Conservation (phyloP, 2,797 vertebrate genomes). For the Podarcis siculus region DNA sequence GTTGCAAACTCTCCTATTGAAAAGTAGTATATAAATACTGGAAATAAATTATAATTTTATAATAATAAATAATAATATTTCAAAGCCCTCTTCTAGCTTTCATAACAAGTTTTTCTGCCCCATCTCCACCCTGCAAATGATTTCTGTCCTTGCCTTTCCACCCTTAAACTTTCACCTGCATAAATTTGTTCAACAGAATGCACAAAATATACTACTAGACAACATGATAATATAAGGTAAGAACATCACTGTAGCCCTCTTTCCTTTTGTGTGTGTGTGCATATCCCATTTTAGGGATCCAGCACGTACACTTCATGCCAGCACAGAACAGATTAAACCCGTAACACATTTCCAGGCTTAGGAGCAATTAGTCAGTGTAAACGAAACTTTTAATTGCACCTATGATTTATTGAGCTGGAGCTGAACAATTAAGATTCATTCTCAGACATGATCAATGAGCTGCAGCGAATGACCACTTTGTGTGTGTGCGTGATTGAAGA, state of each 20-base stretch:
- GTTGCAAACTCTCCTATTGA: too few relatives aligned
- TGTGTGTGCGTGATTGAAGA: slow-evolving; percentile 31
- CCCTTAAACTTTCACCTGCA: neutral
- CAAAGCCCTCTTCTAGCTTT: neutral
- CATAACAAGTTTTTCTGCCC: neutral
- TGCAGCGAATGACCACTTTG: slow-evolving; percentile 26
- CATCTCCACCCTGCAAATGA: neutral
- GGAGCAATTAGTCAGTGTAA: slow-evolving; percentile 63
- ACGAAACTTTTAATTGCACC: slow-evolving; percentile 60
- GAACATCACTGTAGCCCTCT: rapidly evolving
- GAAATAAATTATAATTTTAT: neutral
- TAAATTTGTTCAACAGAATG: neutral
- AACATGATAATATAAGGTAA: neutral
- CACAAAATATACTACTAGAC: rapidly evolving
- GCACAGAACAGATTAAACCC: slow-evolving; percentile 32
- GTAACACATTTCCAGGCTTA: slow-evolving; percentile 24
- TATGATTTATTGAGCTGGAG: slow-evolving; percentile 58
- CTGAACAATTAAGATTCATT: slow-evolving; percentile 54
- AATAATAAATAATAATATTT: neutral
- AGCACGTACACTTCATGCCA: neutral
- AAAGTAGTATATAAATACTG: too few relatives aligned
- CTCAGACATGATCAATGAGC: slow-evolving; percentile 43
- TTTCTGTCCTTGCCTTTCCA: neutral
- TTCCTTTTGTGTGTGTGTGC: neutral
- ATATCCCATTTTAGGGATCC: slow-evolving; percentile 6